Base-by-base conservation (phyloP, 2,797 vertebrate species). In the Brachyalestes nurse region DNA sequence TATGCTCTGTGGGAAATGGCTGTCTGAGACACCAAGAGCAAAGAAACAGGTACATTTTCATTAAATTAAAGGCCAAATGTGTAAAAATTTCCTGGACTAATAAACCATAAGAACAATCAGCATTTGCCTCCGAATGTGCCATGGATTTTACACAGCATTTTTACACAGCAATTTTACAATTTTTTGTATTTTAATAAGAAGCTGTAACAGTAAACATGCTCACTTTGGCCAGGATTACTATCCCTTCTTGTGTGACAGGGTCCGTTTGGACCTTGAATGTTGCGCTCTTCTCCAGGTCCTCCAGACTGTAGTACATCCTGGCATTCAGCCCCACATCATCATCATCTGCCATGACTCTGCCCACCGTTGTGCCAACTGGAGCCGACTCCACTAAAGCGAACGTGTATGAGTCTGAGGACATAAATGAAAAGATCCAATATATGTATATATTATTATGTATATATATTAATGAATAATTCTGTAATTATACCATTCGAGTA, bases 181-280 rank as follows among this genome's bases (percentile, higher is more conserved):
- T 28, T 28, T 28, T 28, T 1, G 7, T 28, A 57, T 53, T 60
- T 62, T 62, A 62, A 62, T 64, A 38, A 64, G 14, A 64, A 0
- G 5, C 6, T 16, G 25, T 14, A 34, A 40, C 4, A 19, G 62
- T 16, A 14, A 64, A 38, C 17, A 6, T 53, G 1, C 60, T 92
- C 75, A 99, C 97, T 96, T 95, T 95, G 87, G 91, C 94, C 42
- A 99, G 89, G 83, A 95, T 78, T 62, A 99, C 78, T 70, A 97
- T 93, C 55, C 97, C 98, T 90, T 97, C 97, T 86, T 99, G 97
- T 2, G 96, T 98, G 23, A 90, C 86, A 0, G 93, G 88, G 82
- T 99, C 90, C 17, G 96, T 97, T 78, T 92, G 80, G 82, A 99
- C 93, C 67, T 84, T 91, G 86, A 99, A 98, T 57, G 92, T 91